Base-by-base conservation (phyloP, 2,113 vertebrate species). In the Dromaius novaehollandiae region DNA sequence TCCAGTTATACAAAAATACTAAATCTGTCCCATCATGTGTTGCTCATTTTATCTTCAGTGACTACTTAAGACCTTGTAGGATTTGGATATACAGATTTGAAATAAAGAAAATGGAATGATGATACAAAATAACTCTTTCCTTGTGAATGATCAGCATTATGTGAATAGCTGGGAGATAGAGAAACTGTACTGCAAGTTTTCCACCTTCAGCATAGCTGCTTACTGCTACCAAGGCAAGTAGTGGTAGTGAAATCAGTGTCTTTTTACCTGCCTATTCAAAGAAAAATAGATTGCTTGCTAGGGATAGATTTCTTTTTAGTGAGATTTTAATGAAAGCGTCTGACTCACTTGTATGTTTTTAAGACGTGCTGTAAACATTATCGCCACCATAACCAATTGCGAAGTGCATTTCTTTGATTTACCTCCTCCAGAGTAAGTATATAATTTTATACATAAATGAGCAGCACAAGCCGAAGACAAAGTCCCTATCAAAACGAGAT, bases 401-500 rank as follows among this genome's bases (percentile, higher is more conserved):
- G 82, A 94, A 93, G 50, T 69, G 78, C 53, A 7, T 91, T 91
- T 74, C 78, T 91, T 82, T 73, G 61, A 95, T 96, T 93, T 95
- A 44, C 63, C 26, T 73, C 34, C 77, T 46, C 58, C 69, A 48
- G 91, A 96, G 50, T 32, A 79, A 86, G 11, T 24, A 13, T 56
- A 6, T 36, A 79, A 73, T 68, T 69, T 56, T 73, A 70, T 74
- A 48, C 65, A 16, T 32, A 73, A 48, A 48, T 7, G 11, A 91
- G 18, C 25, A 76, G 48, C 28, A 36, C 55, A 46, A 80, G n/a
- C 70, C 74, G 16, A 65, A 61, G 32, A 61, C 60, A 63, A 64
- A 82, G 58, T 36, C 34, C 26, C 58, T 53, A 24, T 20, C 50
- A 79, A 84, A 88, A 71, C 19, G 22, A 32, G 21, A n/a, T 38